Evolutionary conservation across 1,140 invertebrate genomes (phyloP).

Genomic region (Drosophila mojavensis): DNA sequence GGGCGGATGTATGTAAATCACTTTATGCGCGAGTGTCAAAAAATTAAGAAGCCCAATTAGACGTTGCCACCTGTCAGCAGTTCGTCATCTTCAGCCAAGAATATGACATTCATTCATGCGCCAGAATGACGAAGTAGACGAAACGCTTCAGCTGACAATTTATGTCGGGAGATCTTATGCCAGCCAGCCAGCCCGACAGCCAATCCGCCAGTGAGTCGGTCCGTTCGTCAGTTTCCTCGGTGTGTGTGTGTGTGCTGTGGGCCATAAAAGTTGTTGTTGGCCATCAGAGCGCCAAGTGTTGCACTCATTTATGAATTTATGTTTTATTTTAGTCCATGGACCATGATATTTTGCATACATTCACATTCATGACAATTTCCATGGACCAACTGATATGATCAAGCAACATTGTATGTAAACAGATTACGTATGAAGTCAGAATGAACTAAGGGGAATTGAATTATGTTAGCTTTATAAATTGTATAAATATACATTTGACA

Average conservation of each 20-base stretch:
- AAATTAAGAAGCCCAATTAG: slow-evolving; percentile 84
- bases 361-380: background rate
- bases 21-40: slow-evolving; percentile 68
- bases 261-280: slow-evolving; percentile 39
- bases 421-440: too few relatives aligned
- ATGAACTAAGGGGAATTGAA: too few relatives aligned
- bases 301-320: slow-evolving; percentile 52
- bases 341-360: slow-evolving; percentile 14
- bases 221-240: too few relatives aligned
- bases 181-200: background rate
- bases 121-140: slow-evolving; percentile 71
- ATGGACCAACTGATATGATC: background rate
- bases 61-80: slow-evolving; percentile 84
- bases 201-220: slow-evolving; percentile 4
- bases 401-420: background rate
- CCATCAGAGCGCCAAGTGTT: slow-evolving; percentile 36
- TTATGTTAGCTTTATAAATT: too few relatives aligned
- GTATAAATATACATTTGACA: too few relatives aligned
- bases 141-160: slow-evolving; percentile 65
- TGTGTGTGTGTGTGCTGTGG: slow-evolving; percentile 5
- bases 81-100: slow-evolving; percentile 80
- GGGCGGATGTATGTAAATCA: slow-evolving; percentile 56
- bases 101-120: slow-evolving; percentile 80
- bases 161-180: slow-evolving; percentile 32
- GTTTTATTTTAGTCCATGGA: slow-evolving; percentile 45